Conservation (phyloP, 2,113 vertebrate species). For the Gymnobelideus leadbeateri region DNA sequence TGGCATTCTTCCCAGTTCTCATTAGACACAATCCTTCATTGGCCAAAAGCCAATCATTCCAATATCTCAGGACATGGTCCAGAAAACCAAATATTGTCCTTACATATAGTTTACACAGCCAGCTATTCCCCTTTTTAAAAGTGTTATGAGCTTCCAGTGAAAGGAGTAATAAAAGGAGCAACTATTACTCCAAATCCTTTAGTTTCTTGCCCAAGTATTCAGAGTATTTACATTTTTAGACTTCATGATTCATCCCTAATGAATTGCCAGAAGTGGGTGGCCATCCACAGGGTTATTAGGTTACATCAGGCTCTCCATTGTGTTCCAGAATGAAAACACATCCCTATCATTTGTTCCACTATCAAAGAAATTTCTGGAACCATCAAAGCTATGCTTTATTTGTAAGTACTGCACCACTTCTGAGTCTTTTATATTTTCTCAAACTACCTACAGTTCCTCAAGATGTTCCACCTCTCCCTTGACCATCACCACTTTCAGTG, state of each 20-base stretch:
- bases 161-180: neutral
- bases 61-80: neutral
- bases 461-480: neutral
- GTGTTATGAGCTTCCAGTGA: neutral
- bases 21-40: neutral
- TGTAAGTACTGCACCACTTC: neutral
- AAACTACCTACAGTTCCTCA: neutral
- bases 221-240: neutral
- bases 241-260: neutral
- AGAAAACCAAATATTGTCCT: neutral
- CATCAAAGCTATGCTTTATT: neutral
- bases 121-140: neutral
- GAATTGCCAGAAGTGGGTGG: neutral
- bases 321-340: neutral
- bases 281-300: neutral
- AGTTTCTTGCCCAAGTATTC: neutral
- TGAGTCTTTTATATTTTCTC: neutral
- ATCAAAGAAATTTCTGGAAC: neutral
- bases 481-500: neutral
- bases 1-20: conserved; percentile 4
- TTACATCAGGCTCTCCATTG: neutral
- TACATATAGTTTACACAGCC: neutral
- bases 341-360: neutral
- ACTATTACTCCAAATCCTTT: neutral
- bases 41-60: neutral